Evolutionary conservation across 2,888 invertebrate genomes (phyloP), one percentile per base, ranked within the genome.

Genomic region (Andrena flavipes): DNA sequence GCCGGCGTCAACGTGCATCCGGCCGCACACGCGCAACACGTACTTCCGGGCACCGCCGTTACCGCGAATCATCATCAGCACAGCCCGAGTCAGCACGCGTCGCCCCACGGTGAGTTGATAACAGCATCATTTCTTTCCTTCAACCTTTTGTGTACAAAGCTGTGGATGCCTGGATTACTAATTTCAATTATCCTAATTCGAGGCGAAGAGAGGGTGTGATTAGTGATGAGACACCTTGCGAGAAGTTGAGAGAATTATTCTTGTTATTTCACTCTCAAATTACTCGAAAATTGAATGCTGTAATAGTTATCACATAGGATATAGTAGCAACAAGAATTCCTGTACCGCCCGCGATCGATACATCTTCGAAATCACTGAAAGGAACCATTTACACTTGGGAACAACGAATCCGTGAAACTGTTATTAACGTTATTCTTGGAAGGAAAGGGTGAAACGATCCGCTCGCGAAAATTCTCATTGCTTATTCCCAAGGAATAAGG

Each of bases 11-110:
- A 91, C 86, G 90, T 92, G 84, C 93, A 93, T 91, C 92, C 93
- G 78, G 90, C 89, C 69, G 89, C 90, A 73, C 92, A 93, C 88
- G 91, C 92, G 85, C 93, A 94, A 86, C 93, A 93, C 74, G 92
- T 93, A 85, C 91, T 93, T 86, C 91, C 93, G 69, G 92, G 93
- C 35, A 91, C 92, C 48, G 88, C 92, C 2, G 90, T 90, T 48
- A 89, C 91, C 51, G 84, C 90, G 42, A 94, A 93, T 89, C 93
- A 93, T 88, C 93, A 93, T 90, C 94, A 93, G 80, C 91, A 91
- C 77, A 93, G 93, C 85, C 93, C 93, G 2, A 93, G 75, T 86
- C 94, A 94, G 83, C 94, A 94, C 80, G 90, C 92, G 48, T 91
- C 92, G 54, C 91, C 92, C 63, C 93, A 94, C 71, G 93, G 94